Evolutionary conservation across 1,140 invertebrate genomes (phyloP).

Genomic region (Meteorus sp.): DNA sequence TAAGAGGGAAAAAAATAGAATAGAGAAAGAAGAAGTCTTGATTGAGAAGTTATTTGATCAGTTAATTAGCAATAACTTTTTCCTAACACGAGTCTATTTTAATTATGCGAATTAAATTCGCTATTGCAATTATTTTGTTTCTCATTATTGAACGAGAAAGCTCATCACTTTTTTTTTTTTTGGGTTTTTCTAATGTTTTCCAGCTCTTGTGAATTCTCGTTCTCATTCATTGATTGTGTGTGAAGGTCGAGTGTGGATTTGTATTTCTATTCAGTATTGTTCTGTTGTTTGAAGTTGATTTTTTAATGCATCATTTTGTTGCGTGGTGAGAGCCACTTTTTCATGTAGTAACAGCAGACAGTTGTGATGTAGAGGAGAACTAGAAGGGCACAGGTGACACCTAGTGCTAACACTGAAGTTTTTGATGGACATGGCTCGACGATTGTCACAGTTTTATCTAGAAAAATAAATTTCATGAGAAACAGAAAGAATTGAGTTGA

Average conservation of each 20-base stretch:
- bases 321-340: constrained; percentile 81
- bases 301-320: constrained; percentile 81
- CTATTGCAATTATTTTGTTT: too few species aligned
- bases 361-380: constrained; percentile 88
- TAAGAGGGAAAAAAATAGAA: constrained; percentile 6
- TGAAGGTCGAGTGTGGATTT: too few species aligned
- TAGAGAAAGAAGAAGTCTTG: constrained; percentile 15
- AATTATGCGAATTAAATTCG: too few species aligned
- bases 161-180: too few species aligned
- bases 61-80: constrained; percentile 25
- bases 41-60: constrained; percentile 9
- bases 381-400: constrained; percentile 85
- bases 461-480: constrained; percentile 46
- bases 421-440: constrained; percentile 88
- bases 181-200: too few species aligned
- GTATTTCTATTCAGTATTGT: constrained; percentile 2
- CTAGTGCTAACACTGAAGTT: constrained; percentile 83
- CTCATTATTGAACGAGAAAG: too few species aligned
- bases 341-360: constrained; percentile 88
- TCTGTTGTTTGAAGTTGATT: not conserved
- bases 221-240: too few species aligned
- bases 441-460: constrained; percentile 85
- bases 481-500: too few species aligned
- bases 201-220: too few species aligned
- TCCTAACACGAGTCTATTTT: too few species aligned